Evolutionary conservation across 1,140 invertebrate species (phyloP).

Genomic region (Drosophila nannoptera): DNA sequence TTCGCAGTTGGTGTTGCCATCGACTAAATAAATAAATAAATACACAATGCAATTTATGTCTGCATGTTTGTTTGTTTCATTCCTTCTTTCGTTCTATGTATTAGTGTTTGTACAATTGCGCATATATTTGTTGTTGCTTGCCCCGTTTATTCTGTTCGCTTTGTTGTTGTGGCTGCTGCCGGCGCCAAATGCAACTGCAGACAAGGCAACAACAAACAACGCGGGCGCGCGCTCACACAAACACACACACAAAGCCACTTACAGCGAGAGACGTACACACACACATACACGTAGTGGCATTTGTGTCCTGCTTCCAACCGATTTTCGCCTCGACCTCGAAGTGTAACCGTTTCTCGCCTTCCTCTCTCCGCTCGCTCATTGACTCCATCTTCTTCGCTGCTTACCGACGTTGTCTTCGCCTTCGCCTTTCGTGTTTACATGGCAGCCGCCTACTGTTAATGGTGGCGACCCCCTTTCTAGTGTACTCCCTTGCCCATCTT

Average conservation of each 20-base stretch:
- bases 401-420: conserved; percentile 23
- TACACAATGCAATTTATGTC: conserved; percentile 63
- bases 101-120: conserved; percentile 27
- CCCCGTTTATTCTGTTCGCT: conserved; percentile 32
- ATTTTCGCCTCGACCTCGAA: conserved; percentile 52
- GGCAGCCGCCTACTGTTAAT: conserved; percentile 69
- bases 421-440: conserved; percentile 62
- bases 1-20: conserved; percentile 58
- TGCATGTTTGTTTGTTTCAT: conserved; percentile 39
- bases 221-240: neutral
- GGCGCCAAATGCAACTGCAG: conserved; percentile 57
- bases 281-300: conserved; percentile 2
- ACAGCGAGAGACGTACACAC: neutral
- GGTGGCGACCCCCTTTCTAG: conserved; percentile 58
- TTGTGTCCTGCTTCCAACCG: conserved; percentile 30
- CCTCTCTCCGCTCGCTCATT: conserved; percentile 10
- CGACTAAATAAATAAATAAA: conserved; percentile 73
- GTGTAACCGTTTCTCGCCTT: conserved; percentile 29
- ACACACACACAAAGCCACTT: neutral
- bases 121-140: conserved; percentile 44
- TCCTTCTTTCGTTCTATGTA: conserved; percentile 26
- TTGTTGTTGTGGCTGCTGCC: conserved; percentile 38
- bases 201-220: conserved; percentile 44
- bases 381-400: conserved; percentile 14
- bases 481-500: conserved; percentile 42